Evolutionary conservation across 2,113 vertebrate genomes (phyloP).

Genomic region (crab-eating macaque (Macaca fascicularis)): T2T-MFA8v1.1 NC_088386.1:128375001-128375500

Average conservation of each 20-base stretch:
- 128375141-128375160: constrained; percentile 8
- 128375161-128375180: accelerated
- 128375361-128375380: accelerated
- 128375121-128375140: accelerated
- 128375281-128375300: accelerated
- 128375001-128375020: constrained; percentile 88
- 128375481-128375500: neutral
- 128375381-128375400: accelerated
- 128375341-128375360: too few species aligned
- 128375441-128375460: too few species aligned
- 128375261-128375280: neutral
- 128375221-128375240: neutral
- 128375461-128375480: neutral
- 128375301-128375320: too few species aligned
- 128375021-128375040: neutral
- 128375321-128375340: neutral
- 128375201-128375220: neutral
- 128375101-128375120: neutral
- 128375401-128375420: too few species aligned
- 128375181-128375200: neutral
- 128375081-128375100: neutral
- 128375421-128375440: too few species aligned
- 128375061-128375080: neutral
- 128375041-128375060: neutral
- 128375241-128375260: accelerated